phyloP scores from a whole-genome alignment of 2,113 vertebrate genomes.

The Aegithalos caudatus region DNA sequence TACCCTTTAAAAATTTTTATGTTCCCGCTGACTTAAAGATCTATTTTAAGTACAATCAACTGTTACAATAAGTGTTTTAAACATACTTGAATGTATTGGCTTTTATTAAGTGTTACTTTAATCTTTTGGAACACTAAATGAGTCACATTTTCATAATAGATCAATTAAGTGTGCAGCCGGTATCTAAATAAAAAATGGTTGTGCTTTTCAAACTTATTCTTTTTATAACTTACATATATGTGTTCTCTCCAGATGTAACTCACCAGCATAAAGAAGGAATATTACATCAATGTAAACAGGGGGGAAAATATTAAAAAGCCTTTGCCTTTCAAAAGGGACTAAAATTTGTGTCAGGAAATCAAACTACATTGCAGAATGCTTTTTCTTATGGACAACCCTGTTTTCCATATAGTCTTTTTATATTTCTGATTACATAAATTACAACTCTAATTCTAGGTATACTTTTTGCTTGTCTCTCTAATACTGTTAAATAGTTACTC shows the following conservation, averaged over 20 bases:
- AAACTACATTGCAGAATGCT: neutral
- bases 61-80: neutral
- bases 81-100: neutral
- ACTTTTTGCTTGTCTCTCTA: neutral
- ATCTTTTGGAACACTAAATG: neutral
- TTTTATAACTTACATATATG: neutral
- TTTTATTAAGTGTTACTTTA: neutral
- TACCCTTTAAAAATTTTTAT: neutral
- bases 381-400: neutral
- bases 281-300: neutral
- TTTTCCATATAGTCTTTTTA: neutral
- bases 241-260: neutral
- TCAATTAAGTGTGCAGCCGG: neutral
- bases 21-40: neutral
- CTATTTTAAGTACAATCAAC: neutral
- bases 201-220: neutral
- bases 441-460: neutral
- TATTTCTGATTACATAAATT: neutral
- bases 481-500: conserved; percentile 13
- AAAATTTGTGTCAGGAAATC: neutral
- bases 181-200: neutral
- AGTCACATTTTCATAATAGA: neutral
- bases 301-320: neutral
- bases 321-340: neutral
- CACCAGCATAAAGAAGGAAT: neutral